phyloP scores from a whole-genome alignment of 2,888 invertebrate species.

The Polyommatus iphigenia region DNA sequence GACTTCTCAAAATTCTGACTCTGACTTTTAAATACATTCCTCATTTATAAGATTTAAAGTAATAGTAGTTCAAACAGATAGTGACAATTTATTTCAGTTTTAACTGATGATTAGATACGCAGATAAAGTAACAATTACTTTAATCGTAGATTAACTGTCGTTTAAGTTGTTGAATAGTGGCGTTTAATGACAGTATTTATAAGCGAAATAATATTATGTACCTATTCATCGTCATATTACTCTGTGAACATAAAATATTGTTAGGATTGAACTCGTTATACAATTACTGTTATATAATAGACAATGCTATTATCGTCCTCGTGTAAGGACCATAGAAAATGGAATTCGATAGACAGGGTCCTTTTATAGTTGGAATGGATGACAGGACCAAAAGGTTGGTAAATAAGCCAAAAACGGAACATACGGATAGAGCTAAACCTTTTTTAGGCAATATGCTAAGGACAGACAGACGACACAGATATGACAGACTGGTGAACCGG shows the following conservation, averaged over 20 bases:
- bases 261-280: not conserved
- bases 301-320: not conserved
- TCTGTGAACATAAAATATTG: not conserved
- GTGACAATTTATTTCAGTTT: not conserved
- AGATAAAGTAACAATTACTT: constrained; percentile 2
- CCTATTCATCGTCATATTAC: not conserved
- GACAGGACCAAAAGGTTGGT: too few species aligned
- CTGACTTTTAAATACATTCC: not conserved
- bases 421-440: too few species aligned
- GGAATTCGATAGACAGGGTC: not conserved
- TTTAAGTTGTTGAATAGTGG: not conserved
- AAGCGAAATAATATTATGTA: not conserved
- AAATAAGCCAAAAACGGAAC: too few species aligned
- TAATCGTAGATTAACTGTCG: not conserved
- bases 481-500: too few species aligned
- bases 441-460: too few species aligned
- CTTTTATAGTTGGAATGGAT: not conserved
- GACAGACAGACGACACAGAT: too few species aligned
- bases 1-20: too few species aligned
- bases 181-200: not conserved
- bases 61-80: not conserved
- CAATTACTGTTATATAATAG: constrained; percentile 11
- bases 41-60: not conserved
- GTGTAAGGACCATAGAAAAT: not conserved
- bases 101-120: not conserved